Conservation (phyloP, 2,113 vertebrate genomes). For the Oncorhynchus keta region DNA sequence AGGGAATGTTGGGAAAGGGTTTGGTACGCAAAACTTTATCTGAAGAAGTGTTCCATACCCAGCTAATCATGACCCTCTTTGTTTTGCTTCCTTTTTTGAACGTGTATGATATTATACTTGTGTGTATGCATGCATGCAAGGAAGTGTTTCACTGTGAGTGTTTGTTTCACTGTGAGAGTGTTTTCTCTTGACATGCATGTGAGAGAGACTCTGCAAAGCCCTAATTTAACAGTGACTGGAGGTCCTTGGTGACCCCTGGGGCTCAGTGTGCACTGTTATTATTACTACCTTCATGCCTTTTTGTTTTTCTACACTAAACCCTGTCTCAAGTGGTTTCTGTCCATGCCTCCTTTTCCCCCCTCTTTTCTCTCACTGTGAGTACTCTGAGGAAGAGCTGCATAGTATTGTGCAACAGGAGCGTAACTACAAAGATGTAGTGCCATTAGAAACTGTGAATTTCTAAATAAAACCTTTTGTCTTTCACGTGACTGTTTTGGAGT, state of each 20-base stretch:
- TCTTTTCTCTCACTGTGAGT: constrained; percentile 49
- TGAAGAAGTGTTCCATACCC: constrained; percentile 36
- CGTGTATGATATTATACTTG: constrained; percentile 40
- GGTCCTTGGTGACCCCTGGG: constrained; percentile 67
- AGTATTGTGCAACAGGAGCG: constrained; percentile 76
- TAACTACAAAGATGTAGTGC: constrained; percentile 95
- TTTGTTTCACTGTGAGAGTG: too few relatives aligned
- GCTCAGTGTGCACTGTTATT: constrained; percentile 88
- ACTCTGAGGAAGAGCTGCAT: constrained; percentile 67
- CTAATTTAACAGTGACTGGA: constrained; percentile 37
- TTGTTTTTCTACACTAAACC: constrained; percentile 55
- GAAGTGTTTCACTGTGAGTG: constrained; percentile 8
- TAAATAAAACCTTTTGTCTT: constrained; percentile 96
- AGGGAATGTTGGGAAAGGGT: constrained; percentile 56
- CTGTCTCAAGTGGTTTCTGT: constrained; percentile 86
- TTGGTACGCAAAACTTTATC: constrained; percentile 47
- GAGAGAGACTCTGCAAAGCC: constrained; percentile 45
- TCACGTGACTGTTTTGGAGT: constrained; percentile 49
- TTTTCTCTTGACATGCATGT: constrained; percentile 17
- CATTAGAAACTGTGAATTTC: constrained; percentile 99
- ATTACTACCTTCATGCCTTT: constrained; percentile 81
- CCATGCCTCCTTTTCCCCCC: constrained; percentile 54
- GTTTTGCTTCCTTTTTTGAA: constrained; percentile 38
- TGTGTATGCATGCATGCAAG: constrained; percentile 35
- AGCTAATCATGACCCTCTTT: constrained; percentile 18